Evolutionary conservation across 2,797 vertebrate species (phyloP).

Genomic region (Neosilurus hyrtlii): DNA sequence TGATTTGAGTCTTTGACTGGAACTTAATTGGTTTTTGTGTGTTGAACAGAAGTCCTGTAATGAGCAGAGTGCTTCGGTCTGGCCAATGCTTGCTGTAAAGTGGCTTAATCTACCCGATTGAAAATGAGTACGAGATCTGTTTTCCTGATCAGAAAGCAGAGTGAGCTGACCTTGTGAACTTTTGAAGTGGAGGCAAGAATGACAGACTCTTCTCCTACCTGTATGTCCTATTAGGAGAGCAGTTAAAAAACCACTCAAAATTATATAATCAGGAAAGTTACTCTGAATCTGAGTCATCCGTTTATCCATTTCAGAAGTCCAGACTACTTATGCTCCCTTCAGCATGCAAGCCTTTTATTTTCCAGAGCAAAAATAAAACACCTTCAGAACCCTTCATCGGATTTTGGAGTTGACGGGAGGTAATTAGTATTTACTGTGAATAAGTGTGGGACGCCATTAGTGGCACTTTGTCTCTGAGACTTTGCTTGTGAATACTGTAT

Average conservation of each 20-base stretch:
- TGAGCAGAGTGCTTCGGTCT: slow-evolving; percentile 32
- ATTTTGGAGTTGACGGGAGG: slow-evolving; percentile 34
- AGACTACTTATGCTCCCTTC: neutral
- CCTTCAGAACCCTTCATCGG: slow-evolving; percentile 31
- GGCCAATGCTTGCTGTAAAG: slow-evolving; percentile 21
- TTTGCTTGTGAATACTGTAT: slow-evolving; percentile 33
- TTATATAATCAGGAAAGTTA: neutral
- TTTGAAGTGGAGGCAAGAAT: slow-evolving; percentile 6
- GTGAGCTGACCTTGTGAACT: slow-evolving; percentile 5
- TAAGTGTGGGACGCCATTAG: slow-evolving; percentile 50
- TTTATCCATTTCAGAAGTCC: neutral
- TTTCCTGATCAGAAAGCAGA: slow-evolving; percentile 19
- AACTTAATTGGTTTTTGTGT: slow-evolving; percentile 38
- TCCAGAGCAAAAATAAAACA: slow-evolving; percentile 48
- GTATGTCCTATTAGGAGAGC: slow-evolving; percentile 15
- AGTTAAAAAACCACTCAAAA: neutral
- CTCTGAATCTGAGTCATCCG: neutral
- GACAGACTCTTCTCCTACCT: slow-evolving; percentile 29
- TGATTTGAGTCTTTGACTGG: slow-evolving; percentile 21
- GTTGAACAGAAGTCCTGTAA: slow-evolving; percentile 40
- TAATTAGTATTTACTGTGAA: slow-evolving; percentile 57
- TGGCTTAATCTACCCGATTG: slow-evolving; percentile 19
- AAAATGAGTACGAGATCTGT: slow-evolving; percentile 7
- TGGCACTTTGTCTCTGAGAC: slow-evolving; percentile 48
- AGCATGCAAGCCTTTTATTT: neutral